phyloP scores from a whole-genome alignment of 2,797 vertebrate species.

The Mastacembelus armatus region DNA sequence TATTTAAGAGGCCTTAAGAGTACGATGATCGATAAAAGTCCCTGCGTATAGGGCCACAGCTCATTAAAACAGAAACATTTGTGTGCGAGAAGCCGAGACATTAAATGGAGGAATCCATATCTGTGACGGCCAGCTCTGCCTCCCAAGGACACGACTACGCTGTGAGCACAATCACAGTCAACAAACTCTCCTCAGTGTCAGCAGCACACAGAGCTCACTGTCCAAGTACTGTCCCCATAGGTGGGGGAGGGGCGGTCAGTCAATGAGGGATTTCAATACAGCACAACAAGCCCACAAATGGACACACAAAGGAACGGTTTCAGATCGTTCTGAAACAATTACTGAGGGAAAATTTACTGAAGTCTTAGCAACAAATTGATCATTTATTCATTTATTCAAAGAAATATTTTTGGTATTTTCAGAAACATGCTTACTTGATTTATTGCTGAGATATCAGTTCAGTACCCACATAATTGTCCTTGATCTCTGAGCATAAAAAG shows the following conservation, averaged over 20 bases:
- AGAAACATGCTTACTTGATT: no score
- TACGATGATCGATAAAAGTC: conserved; percentile 75
- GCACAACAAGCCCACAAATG: conserved; percentile 16
- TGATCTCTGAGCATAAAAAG: no score
- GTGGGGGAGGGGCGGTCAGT: conserved; percentile 23
- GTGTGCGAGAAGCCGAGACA: conserved; percentile 37
- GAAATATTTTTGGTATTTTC: no score
- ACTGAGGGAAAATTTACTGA: background rate
- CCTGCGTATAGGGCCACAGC: conserved; percentile 35
- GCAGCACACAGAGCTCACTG: conserved; percentile 58
- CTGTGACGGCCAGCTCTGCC: conserved; percentile 53
- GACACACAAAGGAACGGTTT: conserved; percentile 3
- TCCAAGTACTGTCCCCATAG: conserved; percentile 17
- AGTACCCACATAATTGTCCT: no score
- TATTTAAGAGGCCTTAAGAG: conserved; percentile 76
- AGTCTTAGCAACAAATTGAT: no score
- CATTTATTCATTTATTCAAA: no score
- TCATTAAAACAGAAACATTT: conserved; percentile 71
- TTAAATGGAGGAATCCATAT: conserved; percentile 71
- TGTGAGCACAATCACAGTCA: conserved; percentile 51
- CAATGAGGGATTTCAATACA: conserved; percentile 11
- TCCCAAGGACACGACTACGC: conserved; percentile 38
- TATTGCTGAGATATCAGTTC: no score
- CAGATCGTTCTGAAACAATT: background rate
- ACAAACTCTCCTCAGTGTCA: conserved; percentile 58